Conservation (phyloP, 2,113 vertebrate genomes). For the Gorsachius goisagi region DNA sequence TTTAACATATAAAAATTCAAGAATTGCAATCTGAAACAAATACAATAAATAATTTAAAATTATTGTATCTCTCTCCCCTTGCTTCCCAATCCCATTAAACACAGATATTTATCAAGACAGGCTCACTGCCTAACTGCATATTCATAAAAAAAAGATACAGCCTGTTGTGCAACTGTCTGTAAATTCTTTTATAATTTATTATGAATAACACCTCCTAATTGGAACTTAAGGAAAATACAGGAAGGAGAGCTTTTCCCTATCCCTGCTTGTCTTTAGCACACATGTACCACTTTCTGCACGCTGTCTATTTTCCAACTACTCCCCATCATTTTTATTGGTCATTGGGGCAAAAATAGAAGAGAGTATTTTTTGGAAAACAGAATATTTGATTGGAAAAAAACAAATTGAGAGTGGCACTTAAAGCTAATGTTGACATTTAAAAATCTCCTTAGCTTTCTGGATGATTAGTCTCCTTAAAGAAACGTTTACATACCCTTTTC, state of each 20-base stretch:
- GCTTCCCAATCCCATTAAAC: neutral
- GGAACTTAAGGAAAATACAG: neutral
- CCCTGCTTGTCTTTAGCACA: neutral
- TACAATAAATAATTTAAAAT: neutral
- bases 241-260: neutral
- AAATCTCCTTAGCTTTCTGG: neutral
- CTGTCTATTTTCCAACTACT: neutral
- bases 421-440: neutral
- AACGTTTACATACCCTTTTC: neutral
- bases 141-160: neutral
- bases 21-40: neutral
- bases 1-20: neutral
- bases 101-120: neutral
- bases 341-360: neutral
- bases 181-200: neutral
- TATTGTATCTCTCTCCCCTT: neutral
- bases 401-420: neutral
- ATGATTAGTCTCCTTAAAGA: neutral
- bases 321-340: neutral
- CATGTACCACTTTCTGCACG: neutral
- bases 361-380: neutral
- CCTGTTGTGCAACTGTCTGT: neutral
- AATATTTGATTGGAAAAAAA: neutral
- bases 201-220: neutral
- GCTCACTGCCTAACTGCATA: neutral